These are phyloP conservation scores for Leptobrachium ailaonicum DNA, from an alignment of 2,113 vertebrate species.

Conservation along the genomic window DNA sequence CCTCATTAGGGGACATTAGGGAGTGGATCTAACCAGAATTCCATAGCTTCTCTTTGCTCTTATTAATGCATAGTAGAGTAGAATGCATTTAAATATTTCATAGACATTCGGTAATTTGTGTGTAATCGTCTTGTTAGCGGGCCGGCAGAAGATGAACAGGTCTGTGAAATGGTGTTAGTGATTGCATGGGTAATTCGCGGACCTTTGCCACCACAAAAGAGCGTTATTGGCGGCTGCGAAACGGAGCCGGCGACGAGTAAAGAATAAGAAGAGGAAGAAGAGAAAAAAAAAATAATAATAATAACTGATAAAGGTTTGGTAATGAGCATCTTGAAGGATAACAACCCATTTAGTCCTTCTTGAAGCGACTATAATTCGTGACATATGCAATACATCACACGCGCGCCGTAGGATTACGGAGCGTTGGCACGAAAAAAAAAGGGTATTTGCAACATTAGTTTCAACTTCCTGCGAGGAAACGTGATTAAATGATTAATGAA, in stretches of 20 bases:
- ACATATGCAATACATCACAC: conserved; percentile 99
- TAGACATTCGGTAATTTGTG: conserved; percentile 92
- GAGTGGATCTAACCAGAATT: conserved; percentile 85
- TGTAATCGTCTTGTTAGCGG: conserved; percentile 95
- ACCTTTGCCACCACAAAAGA: conserved; percentile 76
- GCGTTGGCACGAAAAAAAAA: conserved; percentile 99
- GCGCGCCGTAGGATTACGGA: conserved; percentile 95
- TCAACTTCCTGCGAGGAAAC: conserved; percentile 95
- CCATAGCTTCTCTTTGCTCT: conserved; percentile 85
- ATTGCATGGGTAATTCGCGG: conserved; percentile 81
- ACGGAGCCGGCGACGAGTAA: conserved; percentile 80
- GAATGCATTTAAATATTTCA: conserved; percentile 96
- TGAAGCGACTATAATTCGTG: conserved; percentile 98
- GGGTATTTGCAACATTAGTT: conserved; percentile 99
- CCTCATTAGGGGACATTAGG: conserved; percentile 90
- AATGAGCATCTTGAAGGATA: conserved; percentile 91
- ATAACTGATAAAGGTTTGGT: conserved; percentile 86
- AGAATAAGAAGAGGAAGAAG: conserved; percentile 53
- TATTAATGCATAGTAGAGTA: conserved; percentile 97
- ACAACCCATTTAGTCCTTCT: conserved; percentile 84
- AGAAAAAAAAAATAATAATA: too few species aligned
- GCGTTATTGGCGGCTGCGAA: conserved; percentile 75
- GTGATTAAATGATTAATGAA: conserved; percentile 99
- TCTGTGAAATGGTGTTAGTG: conserved; percentile 82
- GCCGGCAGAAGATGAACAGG: conserved; percentile 81